Base-by-base conservation (phyloP, 2,797 vertebrate genomes). In the Chaetophractus vellerosus region DNA sequence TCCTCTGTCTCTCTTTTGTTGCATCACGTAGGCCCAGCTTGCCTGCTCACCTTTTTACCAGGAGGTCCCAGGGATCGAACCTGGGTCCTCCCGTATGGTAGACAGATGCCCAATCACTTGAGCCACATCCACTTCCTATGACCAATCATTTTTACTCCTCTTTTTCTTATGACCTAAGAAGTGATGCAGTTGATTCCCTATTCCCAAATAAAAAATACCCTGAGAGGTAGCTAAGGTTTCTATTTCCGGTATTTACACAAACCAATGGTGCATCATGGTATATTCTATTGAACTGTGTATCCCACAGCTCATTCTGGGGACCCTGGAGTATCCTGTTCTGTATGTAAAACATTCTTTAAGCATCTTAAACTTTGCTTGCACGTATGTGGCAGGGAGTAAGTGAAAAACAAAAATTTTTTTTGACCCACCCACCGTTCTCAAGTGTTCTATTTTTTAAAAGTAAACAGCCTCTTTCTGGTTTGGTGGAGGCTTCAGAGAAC, bases 401-500 rank as follows among this genome's bases (percentile, higher is more conserved):
- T n/a, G n/a, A n/a, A n/a, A n/a, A n/a, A n/a, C n/a, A n/a, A n/a
- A n/a, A n/a, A n/a, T n/a, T 72, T 63, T 89, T 19, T 3, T 61
- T 12, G 36, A 75, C 23, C 64, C 9, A 68, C 3, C 5, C 26
- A 88, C 6, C 59, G 45, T 23, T 88, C 26, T 50, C 38, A 45
- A 64, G 1, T 71, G 16, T 82, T 92, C 45, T 72, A 72, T 64
- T 63, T 61, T 87, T 48, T n/a, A n/a, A 74, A 83, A 64, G 36
- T 59, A 88, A 95, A 83, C 59, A 92, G 57, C n/a, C 61, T 75
- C 19, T 85, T 87, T 57, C 86, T 88, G 82, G 55, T 66, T 72
- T 81, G 66, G 24, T 10, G 59, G 57, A 57, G 55, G 63, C n/a
- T 92, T 63, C 31, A 52, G 41, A 81, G 38, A 81, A 82, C 57